Base-by-base conservation (phyloP, 1,140 invertebrate species). In the Muscidifurax raptorellus region DNA sequence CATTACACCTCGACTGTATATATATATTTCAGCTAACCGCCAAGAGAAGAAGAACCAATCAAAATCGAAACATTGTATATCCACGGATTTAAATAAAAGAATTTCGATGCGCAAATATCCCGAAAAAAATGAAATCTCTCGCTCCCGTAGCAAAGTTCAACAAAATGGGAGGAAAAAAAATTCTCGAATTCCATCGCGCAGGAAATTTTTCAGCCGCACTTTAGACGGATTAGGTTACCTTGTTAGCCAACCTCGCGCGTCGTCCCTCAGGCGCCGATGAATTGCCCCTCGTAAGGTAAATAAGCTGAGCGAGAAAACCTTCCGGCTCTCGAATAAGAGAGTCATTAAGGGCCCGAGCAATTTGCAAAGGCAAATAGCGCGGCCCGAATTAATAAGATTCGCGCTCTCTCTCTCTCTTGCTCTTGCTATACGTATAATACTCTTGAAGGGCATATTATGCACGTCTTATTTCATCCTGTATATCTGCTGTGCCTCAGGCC, bases 311-410 rank as follows among this genome's bases (percentile, higher is more conserved):
- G 71, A 72, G 12, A 10, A 27, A n/a, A 27, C 32, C 32, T 71
- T 71, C 30, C 32, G 27, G 30, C 27, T 22, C 32, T 27, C 28
- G 22, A 32, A 67, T 79, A 79, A 79, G 59, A 79, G 77, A 67
- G 59, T 79, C 77, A 67, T 79, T 79, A 79, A 79, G 77, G 25
- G 32, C 59, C 66, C 9, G 59, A n/a, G 77, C 59, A 79, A 79
- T 79, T 79, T 79, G 52, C 77, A 30, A 79, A 67, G 15, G 52
- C 27, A 78, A 78, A 78, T 64, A 78, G 27, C 28, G 28, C 76
- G 52, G 27, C 27, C 5, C 52, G 77, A 79, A 79, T 79, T 79
- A 79, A 79, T 79, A 79, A 79, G 77, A 79, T 67, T 79, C 77
- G 59, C 77, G 59, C 59, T 15, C 9, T 27, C 71, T 72, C 59